phyloP scores from a whole-genome alignment of 1,140 invertebrate species.

The Andricus grossulariae region DNA sequence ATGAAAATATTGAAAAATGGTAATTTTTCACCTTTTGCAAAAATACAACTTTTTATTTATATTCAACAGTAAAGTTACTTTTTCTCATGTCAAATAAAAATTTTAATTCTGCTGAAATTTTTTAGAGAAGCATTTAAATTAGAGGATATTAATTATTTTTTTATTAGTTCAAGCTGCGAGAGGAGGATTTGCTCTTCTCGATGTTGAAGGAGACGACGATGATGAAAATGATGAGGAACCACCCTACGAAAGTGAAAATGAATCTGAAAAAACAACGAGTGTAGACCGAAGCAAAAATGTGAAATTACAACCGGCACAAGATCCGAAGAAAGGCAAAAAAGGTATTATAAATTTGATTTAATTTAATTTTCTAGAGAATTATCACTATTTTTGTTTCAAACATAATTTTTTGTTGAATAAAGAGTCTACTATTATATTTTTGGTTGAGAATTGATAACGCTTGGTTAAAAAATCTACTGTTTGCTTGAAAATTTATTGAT shows the following conservation, averaged over 20 bases:
- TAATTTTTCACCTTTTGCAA: too few relatives aligned
- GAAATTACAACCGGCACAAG: conserved; percentile 71
- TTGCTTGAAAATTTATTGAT: too few relatives aligned
- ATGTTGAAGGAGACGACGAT: conserved; percentile 76
- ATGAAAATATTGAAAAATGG: too few relatives aligned
- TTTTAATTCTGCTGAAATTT: too few relatives aligned
- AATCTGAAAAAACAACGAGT: conserved; percentile 73
- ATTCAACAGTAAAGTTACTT: too few relatives aligned
- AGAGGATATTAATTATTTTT: neutral
- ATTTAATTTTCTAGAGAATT: conserved; percentile 5
- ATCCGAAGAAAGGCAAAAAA: conserved; percentile 73
- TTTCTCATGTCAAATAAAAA: too few relatives aligned
- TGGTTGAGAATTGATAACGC: too few relatives aligned
- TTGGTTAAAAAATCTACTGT: too few relatives aligned
- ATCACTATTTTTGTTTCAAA: too few relatives aligned
- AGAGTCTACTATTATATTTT: too few relatives aligned
- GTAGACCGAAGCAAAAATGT: conserved; percentile 72
- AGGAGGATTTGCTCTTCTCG: conserved; percentile 80
- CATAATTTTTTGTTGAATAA: too few relatives aligned
- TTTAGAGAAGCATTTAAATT: neutral
- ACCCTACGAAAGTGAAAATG: conserved; percentile 70
- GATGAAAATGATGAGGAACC: conserved; percentile 67
- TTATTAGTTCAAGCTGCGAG: conserved; percentile 49
- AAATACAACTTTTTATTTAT: too few relatives aligned
- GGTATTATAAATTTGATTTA: conserved; percentile 35